phyloP scores from a whole-genome alignment of 2,797 vertebrate genomes.

The Octomys mimax region DNA sequence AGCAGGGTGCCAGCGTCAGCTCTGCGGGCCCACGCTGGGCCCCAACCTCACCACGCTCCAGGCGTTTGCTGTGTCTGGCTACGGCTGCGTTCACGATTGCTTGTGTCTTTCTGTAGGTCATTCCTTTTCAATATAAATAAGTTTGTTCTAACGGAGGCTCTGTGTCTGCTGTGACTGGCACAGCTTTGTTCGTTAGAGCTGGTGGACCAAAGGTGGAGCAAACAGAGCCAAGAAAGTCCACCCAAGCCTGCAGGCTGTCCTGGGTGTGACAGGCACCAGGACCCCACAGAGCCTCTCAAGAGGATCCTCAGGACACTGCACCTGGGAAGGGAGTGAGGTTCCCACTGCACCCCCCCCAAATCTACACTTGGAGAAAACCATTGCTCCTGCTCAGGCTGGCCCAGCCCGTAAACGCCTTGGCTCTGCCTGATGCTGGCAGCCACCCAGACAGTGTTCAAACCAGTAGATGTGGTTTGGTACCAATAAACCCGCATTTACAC shows the following conservation, averaged over 20 bases:
- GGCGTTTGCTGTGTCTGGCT: accelerated
- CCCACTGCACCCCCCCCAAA: not conserved
- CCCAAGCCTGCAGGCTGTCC: not conserved
- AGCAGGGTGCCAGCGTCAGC: accelerated
- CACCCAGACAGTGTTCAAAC: accelerated
- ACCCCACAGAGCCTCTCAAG: too few species aligned
- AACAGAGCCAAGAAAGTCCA: accelerated
- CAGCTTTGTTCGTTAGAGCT: not conserved
- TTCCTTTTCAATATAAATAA: not conserved
- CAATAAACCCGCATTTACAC: not conserved
- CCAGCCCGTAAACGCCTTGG: not conserved
- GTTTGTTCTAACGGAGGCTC: not conserved
- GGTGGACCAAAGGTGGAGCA: not conserved
- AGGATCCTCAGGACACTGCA: accelerated
- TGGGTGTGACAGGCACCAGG: accelerated
- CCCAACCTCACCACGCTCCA: accelerated
- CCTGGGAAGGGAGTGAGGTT: accelerated
- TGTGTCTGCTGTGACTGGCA: accelerated
- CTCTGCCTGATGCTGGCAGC: not conserved
- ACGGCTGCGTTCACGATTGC: not conserved
- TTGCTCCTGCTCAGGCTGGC: not conserved
- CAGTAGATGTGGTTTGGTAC: accelerated
- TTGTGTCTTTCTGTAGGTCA: not conserved
- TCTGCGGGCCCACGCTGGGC: not conserved
- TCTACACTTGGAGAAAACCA: accelerated